A percentile compares a stretch with the other conserved stretches of the same genome.
Conservation (phyloP, 1,140 invertebrate species). For the Hetaerina americana region DNA sequence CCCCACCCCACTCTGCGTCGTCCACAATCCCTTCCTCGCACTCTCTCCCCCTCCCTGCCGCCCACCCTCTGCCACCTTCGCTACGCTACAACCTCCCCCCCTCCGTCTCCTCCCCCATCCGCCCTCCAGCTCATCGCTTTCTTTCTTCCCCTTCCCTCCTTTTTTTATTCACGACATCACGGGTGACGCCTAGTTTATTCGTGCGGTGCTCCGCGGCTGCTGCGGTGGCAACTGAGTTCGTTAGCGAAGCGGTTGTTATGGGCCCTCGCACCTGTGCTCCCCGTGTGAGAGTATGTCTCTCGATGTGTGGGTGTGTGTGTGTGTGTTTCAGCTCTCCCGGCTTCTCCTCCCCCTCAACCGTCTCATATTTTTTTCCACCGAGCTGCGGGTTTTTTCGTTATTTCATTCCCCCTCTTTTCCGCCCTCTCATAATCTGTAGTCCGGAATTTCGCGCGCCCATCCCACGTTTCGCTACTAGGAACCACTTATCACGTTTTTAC, state of each 20-base stretch:
- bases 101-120: neutral
- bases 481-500: neutral
- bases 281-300: too few species aligned
- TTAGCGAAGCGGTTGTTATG: neutral
- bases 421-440: neutral
- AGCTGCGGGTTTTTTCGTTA: neutral
- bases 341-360: too few species aligned
- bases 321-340: too few species aligned
- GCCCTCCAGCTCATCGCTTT: neutral
- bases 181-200: neutral
- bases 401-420: neutral
- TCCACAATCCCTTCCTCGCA: too few species aligned
- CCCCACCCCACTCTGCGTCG: too few species aligned
- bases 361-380: neutral
- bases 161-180: too few species aligned
- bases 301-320: too few species aligned
- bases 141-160: neutral
- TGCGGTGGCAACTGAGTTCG: neutral
- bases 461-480: neutral
- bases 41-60: too few species aligned
- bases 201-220: neutral
- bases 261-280: neutral
- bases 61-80: too few species aligned
- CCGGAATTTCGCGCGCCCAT: neutral
- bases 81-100: too few species aligned